A percentile compares a stretch with the other conserved stretches of the same genome.
These are phyloP conservation scores for Origma solitaria DNA, from an alignment of 2,113 vertebrate genomes.

Conservation along the genomic window DNA sequence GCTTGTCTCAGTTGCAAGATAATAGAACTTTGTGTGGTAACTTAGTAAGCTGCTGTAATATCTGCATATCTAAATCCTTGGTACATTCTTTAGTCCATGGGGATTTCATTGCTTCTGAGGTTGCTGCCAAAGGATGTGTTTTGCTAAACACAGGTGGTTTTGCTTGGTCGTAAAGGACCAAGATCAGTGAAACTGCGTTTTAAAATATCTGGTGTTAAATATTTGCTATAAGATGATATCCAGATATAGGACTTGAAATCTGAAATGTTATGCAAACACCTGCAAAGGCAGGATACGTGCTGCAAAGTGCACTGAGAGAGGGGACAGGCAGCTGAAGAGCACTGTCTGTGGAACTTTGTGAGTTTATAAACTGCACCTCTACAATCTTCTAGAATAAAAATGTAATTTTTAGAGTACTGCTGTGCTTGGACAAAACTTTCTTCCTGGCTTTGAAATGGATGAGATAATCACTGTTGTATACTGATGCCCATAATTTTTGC, in stretches of 20 bases:
- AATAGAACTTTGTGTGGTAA: neutral
- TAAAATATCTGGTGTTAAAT: neutral
- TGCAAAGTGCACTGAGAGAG: neutral
- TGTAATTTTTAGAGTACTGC: neutral
- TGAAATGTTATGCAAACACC: neutral
- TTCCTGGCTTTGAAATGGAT: neutral
- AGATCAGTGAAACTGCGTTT: neutral
- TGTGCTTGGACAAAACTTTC: neutral
- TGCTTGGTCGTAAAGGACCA: neutral
- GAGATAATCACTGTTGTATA: neutral
- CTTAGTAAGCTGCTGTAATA: neutral
- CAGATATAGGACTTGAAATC: neutral
- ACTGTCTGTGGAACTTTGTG: neutral
- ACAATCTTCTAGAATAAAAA: neutral
- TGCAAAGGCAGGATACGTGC: neutral
- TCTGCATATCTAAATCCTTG: conserved; percentile 6
- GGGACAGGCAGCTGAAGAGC: neutral
- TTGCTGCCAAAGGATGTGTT: neutral
- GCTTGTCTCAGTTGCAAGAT: neutral
- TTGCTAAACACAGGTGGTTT: neutral
- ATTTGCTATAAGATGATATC: neutral
- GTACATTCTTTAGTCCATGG: neutral
- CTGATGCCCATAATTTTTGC: neutral
- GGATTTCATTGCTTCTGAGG: neutral
- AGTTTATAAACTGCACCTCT: neutral